These are phyloP conservation scores for Dendrophyllia cribrosa DNA, from an alignment of 64 coral and sea anemone species.

Conservation along the genomic window DNA sequence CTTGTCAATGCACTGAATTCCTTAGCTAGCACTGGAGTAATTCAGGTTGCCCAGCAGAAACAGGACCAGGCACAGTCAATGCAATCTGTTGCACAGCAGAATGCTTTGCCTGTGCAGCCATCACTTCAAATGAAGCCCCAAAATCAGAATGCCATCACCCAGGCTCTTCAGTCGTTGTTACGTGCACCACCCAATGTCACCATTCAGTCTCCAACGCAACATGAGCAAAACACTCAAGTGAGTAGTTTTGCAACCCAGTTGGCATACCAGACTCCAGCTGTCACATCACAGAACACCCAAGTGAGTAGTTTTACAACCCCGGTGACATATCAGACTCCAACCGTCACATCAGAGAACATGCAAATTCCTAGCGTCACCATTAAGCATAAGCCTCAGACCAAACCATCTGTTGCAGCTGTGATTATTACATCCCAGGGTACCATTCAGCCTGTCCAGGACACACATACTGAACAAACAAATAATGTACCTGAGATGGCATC, in stretches of 20 bases:
- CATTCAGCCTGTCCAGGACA: conserved; percentile 21
- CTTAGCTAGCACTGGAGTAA: conserved; percentile 3
- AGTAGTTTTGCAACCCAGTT: neutral
- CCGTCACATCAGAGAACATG: neutral
- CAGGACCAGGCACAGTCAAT: conserved; percentile 14
- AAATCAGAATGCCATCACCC: conserved; percentile 47
- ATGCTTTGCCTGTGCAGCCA: neutral
- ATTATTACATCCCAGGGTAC: neutral
- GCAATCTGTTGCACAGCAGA: neutral
- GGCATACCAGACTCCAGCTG: neutral
- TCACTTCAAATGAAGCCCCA: conserved; percentile 54
- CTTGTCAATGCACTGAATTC: conserved; percentile 24
- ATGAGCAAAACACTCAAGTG: neutral
- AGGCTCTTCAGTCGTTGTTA: conserved; percentile 24
- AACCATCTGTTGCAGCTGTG: neutral
- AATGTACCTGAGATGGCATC: neutral
- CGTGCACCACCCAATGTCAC: conserved; percentile 31
- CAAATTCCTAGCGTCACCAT: conserved; percentile 16
- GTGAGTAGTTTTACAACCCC: neutral
- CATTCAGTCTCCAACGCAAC: neutral
- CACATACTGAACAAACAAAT: neutral
- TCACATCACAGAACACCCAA: neutral
- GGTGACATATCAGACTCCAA: neutral
- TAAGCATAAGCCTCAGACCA: conserved; percentile 6
- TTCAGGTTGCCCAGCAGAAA: conserved; percentile 12